A percentile compares a stretch with the other conserved stretches of the same genome.
Conservation (phyloP, 2,113 vertebrate species). For the Petromus typicus region DNA sequence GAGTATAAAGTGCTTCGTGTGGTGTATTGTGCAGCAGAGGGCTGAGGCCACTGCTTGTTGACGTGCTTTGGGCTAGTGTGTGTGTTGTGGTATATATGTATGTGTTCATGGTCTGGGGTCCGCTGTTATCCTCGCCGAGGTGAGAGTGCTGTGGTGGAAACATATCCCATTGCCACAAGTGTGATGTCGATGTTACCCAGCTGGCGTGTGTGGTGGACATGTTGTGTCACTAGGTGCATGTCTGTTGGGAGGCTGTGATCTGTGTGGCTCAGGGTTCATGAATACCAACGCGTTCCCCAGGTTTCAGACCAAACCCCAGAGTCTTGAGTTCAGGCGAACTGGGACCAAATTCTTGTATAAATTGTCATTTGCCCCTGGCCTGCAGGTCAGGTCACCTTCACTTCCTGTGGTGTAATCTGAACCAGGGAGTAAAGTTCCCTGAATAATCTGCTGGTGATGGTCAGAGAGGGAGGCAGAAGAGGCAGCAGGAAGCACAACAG, state of each 20-base stretch:
- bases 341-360: conserved; percentile 58
- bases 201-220: background rate
- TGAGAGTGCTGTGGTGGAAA: background rate
- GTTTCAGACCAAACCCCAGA: conserved; percentile 25
- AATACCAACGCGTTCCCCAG: conserved; percentile 18
- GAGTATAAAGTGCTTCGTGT: background rate
- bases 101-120: background rate
- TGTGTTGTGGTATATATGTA: background rate
- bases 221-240: background rate
- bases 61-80: background rate
- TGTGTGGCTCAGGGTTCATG: background rate
- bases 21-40: background rate
- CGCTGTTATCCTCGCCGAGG: background rate
- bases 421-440: background rate
- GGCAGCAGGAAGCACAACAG: conserved; percentile 13
- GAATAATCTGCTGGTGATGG: conserved; percentile 31
- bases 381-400: background rate
- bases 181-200: background rate
- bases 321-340: conserved; percentile 67
- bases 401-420: conserved; percentile 61
- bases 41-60: background rate
- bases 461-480: background rate
- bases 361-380: background rate
- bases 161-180: background rate
- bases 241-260: background rate